Conservation (phyloP, 2,113 vertebrate genomes). For the Meleagris gallopavo region DNA sequence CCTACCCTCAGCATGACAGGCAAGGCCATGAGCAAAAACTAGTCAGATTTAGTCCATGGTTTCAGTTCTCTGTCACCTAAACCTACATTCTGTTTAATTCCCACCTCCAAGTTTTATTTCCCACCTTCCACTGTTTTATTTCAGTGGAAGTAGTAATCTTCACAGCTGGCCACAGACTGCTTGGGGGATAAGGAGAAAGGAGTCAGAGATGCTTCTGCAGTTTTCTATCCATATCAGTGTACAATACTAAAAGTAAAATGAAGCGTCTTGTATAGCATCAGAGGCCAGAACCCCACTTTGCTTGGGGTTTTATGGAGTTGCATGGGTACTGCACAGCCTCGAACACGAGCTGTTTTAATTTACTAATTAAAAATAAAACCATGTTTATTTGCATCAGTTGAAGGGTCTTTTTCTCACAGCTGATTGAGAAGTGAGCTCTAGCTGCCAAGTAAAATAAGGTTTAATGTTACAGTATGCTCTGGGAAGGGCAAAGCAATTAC, state of each 20-base stretch:
- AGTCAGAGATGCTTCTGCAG: background rate
- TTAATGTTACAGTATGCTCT: background rate
- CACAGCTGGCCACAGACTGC: background rate
- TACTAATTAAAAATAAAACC: constrained; percentile 55
- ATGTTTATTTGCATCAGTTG: constrained; percentile 52
- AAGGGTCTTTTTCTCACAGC: constrained; percentile 59
- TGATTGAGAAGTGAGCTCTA: constrained; percentile 34
- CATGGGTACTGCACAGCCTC: background rate
- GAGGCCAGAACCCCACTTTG: background rate
- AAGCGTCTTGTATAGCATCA: background rate
- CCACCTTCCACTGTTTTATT: background rate
- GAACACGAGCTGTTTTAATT: constrained; percentile 49
- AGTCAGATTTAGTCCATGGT: background rate
- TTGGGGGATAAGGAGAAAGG: background rate
- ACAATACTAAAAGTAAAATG: background rate
- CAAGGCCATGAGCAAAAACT: background rate
- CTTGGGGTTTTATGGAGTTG: constrained; percentile 5
- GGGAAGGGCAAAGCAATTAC: constrained; percentile 67
- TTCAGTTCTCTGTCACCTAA: background rate
- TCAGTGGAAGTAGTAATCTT: background rate
- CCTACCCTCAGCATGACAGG: background rate
- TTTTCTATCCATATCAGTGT: background rate
- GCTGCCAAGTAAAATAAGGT: constrained; percentile 44
- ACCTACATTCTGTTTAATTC: background rate
- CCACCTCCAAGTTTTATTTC: background rate